phyloP scores from a whole-genome alignment of 2,113 vertebrate species.

The Etia nguti region DNA sequence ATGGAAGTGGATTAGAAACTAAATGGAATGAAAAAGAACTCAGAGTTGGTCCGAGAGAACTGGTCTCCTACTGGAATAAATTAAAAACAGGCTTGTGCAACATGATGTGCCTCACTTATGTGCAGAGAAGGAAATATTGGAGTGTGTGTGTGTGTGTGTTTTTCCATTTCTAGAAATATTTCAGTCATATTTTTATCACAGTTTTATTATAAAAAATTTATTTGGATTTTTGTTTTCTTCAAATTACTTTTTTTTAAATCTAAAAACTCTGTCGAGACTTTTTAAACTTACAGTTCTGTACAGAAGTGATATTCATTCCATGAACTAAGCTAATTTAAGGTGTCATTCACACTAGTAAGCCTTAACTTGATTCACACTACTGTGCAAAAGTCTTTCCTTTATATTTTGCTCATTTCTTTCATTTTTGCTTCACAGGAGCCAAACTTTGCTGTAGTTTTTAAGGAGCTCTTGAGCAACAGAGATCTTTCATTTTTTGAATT shows the following conservation, averaged over 20 bases:
- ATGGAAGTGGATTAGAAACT: conserved; percentile 5
- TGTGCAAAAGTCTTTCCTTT: background rate
- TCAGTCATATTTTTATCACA: background rate
- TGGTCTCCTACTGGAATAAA: background rate
- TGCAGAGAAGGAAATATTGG: background rate
- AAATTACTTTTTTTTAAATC: background rate
- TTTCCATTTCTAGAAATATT: background rate
- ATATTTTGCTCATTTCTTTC: background rate
- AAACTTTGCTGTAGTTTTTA: background rate
- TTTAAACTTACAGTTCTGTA: background rate
- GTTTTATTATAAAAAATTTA: background rate
- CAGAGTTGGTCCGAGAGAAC: background rate
- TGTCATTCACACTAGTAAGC: background rate
- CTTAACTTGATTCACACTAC: background rate
- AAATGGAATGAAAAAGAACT: conserved; percentile 1
- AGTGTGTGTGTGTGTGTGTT: background rate
- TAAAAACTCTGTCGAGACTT: background rate
- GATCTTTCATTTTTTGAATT: background rate
- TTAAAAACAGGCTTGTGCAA: background rate
- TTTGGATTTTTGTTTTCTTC: background rate
- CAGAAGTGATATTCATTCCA: background rate
- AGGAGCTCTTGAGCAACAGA: background rate
- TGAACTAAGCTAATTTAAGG: background rate
- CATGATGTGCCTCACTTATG: background rate
- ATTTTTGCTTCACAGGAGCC: background rate